Evolutionary conservation across 2,797 vertebrate genomes (phyloP).

Genomic region (Limosa lapponica): DNA sequence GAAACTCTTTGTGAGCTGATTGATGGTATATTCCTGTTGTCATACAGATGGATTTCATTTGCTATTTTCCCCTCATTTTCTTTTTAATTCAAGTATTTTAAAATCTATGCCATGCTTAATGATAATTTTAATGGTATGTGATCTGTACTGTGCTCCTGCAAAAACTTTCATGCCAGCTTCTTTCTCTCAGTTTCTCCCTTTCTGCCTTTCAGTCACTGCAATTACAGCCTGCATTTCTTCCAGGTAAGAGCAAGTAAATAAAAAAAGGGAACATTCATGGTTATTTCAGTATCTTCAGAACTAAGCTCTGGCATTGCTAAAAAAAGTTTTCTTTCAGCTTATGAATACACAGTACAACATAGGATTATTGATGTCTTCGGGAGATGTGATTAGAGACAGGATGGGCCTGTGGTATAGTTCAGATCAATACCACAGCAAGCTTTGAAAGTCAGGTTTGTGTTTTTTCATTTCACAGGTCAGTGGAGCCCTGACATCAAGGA

Average conservation of each 20-base stretch:
- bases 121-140: not conserved
- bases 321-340: not conserved
- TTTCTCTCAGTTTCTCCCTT: not conserved
- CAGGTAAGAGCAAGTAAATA: not conserved
- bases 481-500: not conserved
- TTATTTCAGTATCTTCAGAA: constrained; percentile 3
- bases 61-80: not conserved
- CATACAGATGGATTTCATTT: constrained; percentile 66
- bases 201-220: not conserved
- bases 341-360: not conserved
- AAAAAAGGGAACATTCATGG: not conserved
- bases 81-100: constrained; percentile 32
- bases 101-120: not conserved
- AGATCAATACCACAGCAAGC: not conserved
- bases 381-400: not conserved
- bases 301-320: not conserved
- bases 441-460: not conserved
- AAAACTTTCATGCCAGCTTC: not conserved
- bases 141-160: not conserved
- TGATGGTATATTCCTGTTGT: not conserved
- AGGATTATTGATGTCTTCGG: not conserved
- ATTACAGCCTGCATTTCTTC: not conserved
- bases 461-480: not conserved
- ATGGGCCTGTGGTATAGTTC: not conserved
- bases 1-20: constrained; percentile 62